Evolutionary conservation across 1,140 invertebrate genomes (phyloP).

Genomic region (Gerris buenoi): DNA sequence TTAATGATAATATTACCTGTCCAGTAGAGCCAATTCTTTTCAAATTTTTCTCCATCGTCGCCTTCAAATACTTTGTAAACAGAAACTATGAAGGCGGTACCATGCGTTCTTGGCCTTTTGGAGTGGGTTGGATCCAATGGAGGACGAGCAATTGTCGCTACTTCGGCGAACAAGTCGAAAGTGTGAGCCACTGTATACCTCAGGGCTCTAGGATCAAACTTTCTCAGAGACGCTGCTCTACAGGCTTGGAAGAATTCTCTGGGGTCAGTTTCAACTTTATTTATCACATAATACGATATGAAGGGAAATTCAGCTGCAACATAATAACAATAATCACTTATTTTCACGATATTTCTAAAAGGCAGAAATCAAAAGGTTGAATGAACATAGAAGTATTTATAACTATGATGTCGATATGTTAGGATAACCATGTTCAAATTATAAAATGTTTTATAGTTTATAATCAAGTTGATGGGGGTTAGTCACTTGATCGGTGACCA

Average conservation of each 20-base stretch:
- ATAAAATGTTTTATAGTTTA: not conserved
- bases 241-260: slow-evolving; percentile 68
- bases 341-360: too few species aligned
- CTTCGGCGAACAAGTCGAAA: slow-evolving; percentile 70
- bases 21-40: slow-evolving; percentile 87
- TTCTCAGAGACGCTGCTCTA: slow-evolving; percentile 56
- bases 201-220: slow-evolving; percentile 65
- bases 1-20: slow-evolving; percentile 54
- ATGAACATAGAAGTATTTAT: too few species aligned
- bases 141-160: slow-evolving; percentile 74
- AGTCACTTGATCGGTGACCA: too few species aligned
- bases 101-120: slow-evolving; percentile 54
- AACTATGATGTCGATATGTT: too few species aligned
- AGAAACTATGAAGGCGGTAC: slow-evolving; percentile 78
- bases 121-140: slow-evolving; percentile 57
- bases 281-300: slow-evolving; percentile 78
- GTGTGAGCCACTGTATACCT: slow-evolving; percentile 70
- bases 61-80: slow-evolving; percentile 89
- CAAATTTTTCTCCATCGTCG: slow-evolving; percentile 75
- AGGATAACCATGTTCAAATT: not conserved
- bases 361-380: too few species aligned
- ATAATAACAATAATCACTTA: slow-evolving; percentile 14
- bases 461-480: too few species aligned
- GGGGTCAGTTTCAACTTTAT: slow-evolving; percentile 67
- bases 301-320: slow-evolving; percentile 71